Percentiles rank a stretch among this genome's conserved stretches.
Conservation (phyloP, 2,888 invertebrate species). For the Ornithoptera alexandrae region DNA sequence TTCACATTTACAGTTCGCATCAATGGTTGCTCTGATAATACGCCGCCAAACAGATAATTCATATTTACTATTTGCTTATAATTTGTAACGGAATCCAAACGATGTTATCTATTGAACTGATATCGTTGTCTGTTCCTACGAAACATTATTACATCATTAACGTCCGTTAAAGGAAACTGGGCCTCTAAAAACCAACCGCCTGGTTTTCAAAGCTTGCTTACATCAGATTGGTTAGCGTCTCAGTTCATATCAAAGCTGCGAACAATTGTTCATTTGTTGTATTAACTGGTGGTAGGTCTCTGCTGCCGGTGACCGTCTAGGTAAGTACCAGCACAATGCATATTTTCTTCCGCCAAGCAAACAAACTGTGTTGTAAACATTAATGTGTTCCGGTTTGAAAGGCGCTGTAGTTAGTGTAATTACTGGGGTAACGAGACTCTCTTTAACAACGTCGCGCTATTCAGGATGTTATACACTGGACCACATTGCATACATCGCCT, state of each 20-base stretch:
- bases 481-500: too few species aligned
- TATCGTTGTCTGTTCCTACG: constrained; percentile 26
- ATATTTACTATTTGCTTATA: not conserved
- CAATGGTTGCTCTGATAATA: not conserved
- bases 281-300: too few species aligned
- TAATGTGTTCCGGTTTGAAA: too few species aligned
- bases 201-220: constrained; percentile 42
- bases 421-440: too few species aligned
- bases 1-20: not conserved
- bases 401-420: too few species aligned
- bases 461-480: too few species aligned
- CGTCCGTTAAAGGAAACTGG: constrained; percentile 57
- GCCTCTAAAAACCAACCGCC: constrained; percentile 47
- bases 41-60: not conserved
- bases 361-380: too few species aligned
- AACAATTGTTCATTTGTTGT: constrained; percentile 2
- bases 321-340: too few species aligned
- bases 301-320: too few species aligned
- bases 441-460: too few species aligned
- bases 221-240: constrained; percentile 10
- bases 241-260: constrained; percentile 3
- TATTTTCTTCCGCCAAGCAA: too few species aligned
- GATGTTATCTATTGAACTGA: not conserved
- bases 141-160: constrained; percentile 62
- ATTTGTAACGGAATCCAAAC: not conserved